These are phyloP conservation scores for Otus scops DNA, from an alignment of 2,797 vertebrate species.

Conservation along the genomic window DNA sequence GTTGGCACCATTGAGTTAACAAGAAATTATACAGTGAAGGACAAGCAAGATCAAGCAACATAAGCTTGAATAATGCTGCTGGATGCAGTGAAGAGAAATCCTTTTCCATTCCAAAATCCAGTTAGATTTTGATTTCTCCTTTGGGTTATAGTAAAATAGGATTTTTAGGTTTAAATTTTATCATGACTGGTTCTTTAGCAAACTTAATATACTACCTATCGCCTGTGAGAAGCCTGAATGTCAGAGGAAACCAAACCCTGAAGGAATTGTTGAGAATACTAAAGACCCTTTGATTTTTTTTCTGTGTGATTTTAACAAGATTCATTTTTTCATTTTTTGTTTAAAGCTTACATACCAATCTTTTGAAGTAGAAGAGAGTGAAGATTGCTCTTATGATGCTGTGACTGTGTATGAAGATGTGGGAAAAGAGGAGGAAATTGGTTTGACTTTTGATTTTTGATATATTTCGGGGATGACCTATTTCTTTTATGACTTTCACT, in stretches of 20 bases:
- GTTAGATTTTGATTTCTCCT: not conserved
- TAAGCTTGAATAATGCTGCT: not conserved
- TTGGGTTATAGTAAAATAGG: not conserved
- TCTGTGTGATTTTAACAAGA: not conserved
- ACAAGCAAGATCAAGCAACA: not conserved
- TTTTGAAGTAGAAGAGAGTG: constrained; percentile 82
- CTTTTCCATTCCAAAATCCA: not conserved
- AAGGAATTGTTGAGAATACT: not conserved
- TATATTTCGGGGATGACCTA: not conserved
- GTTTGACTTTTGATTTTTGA: constrained; percentile 57
- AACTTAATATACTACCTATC: not conserved
- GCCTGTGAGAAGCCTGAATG: not conserved
- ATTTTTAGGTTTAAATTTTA: not conserved
- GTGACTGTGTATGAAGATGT: constrained; percentile 78
- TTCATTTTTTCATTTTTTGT: not conserved
- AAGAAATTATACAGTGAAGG: not conserved
- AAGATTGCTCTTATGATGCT: constrained; percentile 79
- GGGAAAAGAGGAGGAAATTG: constrained; percentile 75
- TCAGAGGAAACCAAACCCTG: not conserved
- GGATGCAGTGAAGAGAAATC: not conserved
- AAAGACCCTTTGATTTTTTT: not conserved
- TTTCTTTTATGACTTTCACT: not conserved
- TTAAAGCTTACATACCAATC: constrained; percentile 82
- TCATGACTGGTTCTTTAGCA: not conserved
- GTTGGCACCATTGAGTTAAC: not conserved